Conservation (phyloP, 1,140 invertebrate species). For the Ectropis grisescens region DNA sequence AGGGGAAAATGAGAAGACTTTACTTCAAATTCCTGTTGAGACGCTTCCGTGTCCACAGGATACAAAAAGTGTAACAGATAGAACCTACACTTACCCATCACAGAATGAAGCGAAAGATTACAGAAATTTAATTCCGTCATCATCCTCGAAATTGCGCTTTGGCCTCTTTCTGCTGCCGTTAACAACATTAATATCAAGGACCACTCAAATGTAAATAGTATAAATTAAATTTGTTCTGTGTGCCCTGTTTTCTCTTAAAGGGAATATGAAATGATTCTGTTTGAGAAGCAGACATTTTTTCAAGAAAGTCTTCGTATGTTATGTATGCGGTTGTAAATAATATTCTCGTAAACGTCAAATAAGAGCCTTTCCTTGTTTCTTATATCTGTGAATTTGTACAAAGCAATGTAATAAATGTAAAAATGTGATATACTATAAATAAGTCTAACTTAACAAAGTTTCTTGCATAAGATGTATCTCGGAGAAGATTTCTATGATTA, state of each 20-base stretch:
- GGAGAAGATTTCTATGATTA: too few species aligned
- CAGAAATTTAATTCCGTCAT: constrained; percentile 53
- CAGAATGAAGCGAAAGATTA: constrained; percentile 66
- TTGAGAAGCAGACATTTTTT: constrained; percentile 5
- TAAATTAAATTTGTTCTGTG: constrained; percentile 5
- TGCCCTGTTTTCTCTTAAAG: too few species aligned
- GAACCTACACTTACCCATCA: constrained; percentile 69
- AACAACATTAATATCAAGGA: constrained; percentile 13
- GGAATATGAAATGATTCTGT: constrained; percentile 4
- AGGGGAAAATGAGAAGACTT: constrained; percentile 48
- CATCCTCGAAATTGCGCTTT: constrained; percentile 8
- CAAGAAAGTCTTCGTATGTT: background rate
- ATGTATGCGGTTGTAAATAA: too few species aligned
- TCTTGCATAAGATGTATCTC: constrained; percentile 1
- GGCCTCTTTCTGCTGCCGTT: constrained; percentile 6
- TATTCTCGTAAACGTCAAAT: too few species aligned
- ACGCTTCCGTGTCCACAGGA: constrained; percentile 77
- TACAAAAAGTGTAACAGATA: constrained; percentile 72
- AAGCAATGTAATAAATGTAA: constrained; percentile 29
- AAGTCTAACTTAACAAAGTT: constrained; percentile 2
- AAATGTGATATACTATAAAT: constrained; percentile 51
- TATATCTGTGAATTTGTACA: constrained; percentile 15
- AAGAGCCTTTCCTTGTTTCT: too few species aligned
- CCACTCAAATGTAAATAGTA: constrained; percentile 8
- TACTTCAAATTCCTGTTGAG: constrained; percentile 75